Evolutionary conservation across 2,797 vertebrate genomes (phyloP).

Genomic region (Darevskia nairensis): DNA sequence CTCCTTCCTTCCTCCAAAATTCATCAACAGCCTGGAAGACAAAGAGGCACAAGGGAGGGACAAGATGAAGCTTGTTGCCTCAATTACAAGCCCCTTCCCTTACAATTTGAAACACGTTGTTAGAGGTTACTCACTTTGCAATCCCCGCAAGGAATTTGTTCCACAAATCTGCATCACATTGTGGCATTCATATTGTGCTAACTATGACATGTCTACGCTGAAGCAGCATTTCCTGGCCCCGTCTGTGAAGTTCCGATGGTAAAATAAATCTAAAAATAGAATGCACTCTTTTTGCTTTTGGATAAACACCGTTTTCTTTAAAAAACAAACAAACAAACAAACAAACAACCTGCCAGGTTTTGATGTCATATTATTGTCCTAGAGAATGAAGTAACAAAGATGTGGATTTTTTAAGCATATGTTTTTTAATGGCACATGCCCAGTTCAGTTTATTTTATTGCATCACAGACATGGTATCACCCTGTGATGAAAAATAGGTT

Average conservation of each 20-base stretch:
- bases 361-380: not conserved
- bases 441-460: no score
- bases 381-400: not conserved
- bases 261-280: not conserved
- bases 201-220: not conserved
- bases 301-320: not conserved
- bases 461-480: no score
- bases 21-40: conserved; percentile 46
- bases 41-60: conserved; percentile 16
- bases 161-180: conserved; percentile 1
- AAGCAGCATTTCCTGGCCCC: not conserved
- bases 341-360: not conserved
- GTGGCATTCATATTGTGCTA: not conserved
- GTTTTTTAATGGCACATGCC: no score
- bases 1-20: conserved; percentile 52
- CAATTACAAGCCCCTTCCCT: conserved; percentile 29
- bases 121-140: conserved; percentile 33
- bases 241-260: not conserved
- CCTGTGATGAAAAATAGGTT: no score
- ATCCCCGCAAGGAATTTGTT: conserved; percentile 31
- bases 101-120: conserved; percentile 35
- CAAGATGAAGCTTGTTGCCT: conserved; percentile 48
- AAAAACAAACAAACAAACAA: no score
- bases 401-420: no score
- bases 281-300: not conserved